These are phyloP conservation scores for Hapalemur alaotrensis DNA, from an alignment of 2,797 vertebrate genomes.

Conservation along the genomic window DNA sequence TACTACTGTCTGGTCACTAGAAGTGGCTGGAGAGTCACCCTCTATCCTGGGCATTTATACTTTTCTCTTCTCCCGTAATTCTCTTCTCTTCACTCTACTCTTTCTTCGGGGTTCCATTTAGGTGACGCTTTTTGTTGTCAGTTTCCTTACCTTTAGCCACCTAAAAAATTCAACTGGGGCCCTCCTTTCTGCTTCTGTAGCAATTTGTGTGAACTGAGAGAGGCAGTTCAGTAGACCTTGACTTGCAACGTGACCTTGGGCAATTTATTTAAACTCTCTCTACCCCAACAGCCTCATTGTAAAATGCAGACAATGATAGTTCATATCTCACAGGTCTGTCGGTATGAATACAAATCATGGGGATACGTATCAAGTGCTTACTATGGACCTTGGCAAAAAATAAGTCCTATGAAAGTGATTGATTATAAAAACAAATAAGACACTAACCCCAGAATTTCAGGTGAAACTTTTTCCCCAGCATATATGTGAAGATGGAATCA, in stretches of 20 bases:
- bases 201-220: not conserved
- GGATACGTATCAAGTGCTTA: not conserved
- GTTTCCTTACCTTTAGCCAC: not conserved
- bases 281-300: not conserved
- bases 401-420: not conserved
- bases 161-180: accelerated
- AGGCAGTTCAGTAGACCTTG: too few species aligned
- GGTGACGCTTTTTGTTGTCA: not conserved
- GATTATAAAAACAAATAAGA: not conserved
- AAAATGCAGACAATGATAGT: not conserved
- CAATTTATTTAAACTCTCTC: not conserved
- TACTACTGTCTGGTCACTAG: not conserved
- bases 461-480: not conserved
- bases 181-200: too few species aligned
- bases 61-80: not conserved
- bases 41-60: not conserved
- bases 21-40: too few species aligned
- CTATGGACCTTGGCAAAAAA: not conserved
- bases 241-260: not conserved
- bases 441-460: not conserved
- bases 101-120: not conserved
- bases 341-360: not conserved
- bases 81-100: not conserved
- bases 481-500: accelerated
- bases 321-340: not conserved